Evolutionary conservation across 2,113 vertebrate species (phyloP).

Genomic region (Centropus bengalensis): DNA sequence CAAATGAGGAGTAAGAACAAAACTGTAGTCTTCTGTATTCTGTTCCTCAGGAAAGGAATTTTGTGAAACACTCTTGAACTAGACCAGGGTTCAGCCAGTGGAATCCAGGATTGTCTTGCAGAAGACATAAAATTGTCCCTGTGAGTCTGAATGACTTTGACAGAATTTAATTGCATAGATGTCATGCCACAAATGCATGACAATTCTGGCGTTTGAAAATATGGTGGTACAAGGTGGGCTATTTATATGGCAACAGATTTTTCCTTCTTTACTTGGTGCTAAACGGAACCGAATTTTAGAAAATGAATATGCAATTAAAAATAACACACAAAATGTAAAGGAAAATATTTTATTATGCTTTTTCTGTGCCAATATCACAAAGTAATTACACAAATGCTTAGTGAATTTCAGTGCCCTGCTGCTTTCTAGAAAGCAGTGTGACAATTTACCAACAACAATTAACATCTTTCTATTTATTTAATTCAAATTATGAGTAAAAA

Average conservation of each 20-base stretch:
- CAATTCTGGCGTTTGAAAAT: background rate
- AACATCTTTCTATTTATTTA: background rate
- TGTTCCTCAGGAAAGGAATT: background rate
- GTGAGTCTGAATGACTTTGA: background rate
- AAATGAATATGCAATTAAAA: conserved; percentile 34
- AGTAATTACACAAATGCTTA: conserved; percentile 25
- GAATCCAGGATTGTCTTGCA: background rate
- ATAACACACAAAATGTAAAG: conserved; percentile 1
- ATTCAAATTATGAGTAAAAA: background rate
- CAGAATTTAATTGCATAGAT: background rate
- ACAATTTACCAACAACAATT: conserved; percentile 6
- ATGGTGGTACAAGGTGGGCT: background rate
- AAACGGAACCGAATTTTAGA: background rate
- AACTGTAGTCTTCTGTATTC: background rate
- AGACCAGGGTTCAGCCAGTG: background rate
- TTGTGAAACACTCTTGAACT: background rate
- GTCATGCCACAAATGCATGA: background rate
- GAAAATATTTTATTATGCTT: conserved; percentile 29
- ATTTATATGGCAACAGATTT: background rate
- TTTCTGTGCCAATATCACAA: conserved; percentile 1
- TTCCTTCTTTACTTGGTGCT: background rate
- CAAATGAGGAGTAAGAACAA: background rate
- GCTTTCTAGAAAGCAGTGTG: conserved; percentile 4
- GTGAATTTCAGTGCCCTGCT: conserved; percentile 29
- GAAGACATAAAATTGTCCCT: background rate